Evolutionary conservation across 2,797 vertebrate genomes (phyloP).

Genomic region (Sebastes vulpes): DNA sequence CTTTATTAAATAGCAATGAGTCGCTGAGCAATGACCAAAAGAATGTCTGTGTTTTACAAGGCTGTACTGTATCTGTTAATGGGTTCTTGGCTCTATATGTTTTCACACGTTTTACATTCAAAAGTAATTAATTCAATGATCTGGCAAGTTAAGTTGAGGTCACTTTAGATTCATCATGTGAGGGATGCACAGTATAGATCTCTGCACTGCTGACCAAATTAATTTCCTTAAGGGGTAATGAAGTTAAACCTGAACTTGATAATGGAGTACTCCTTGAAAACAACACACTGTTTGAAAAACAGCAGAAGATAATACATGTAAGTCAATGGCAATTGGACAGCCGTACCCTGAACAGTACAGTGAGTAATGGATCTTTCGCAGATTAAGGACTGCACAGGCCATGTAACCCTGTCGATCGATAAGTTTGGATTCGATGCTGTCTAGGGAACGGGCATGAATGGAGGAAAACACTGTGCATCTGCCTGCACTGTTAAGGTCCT

Average conservation of each 20-base stretch:
- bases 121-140: not conserved
- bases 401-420: conserved; percentile 39
- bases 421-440: conserved; percentile 19
- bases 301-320: not conserved
- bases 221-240: not conserved
- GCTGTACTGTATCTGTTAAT: not conserved
- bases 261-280: not conserved
- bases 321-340: not conserved
- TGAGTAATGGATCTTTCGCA: conserved; percentile 33
- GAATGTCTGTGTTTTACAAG: conserved; percentile 1
- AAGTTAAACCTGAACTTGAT: not conserved
- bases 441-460: conserved; percentile 15
- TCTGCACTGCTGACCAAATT: not conserved
- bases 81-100: not conserved
- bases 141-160: not conserved
- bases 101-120: not conserved
- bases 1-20: conserved; percentile 57
- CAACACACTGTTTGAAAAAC: not conserved
- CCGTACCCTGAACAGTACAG: conserved; percentile 4
- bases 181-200: not conserved
- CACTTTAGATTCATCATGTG: not conserved
- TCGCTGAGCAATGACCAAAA: conserved; percentile 35
- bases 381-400: conserved; percentile 18
- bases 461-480: conserved; percentile 22
- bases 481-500: conserved; percentile 14